A percentile compares a stretch with the other conserved stretches of the same genome.
Evolutionary conservation across 1,140 invertebrate genomes (phyloP).

Genomic region (Stegodyphus mimosarum): DNA sequence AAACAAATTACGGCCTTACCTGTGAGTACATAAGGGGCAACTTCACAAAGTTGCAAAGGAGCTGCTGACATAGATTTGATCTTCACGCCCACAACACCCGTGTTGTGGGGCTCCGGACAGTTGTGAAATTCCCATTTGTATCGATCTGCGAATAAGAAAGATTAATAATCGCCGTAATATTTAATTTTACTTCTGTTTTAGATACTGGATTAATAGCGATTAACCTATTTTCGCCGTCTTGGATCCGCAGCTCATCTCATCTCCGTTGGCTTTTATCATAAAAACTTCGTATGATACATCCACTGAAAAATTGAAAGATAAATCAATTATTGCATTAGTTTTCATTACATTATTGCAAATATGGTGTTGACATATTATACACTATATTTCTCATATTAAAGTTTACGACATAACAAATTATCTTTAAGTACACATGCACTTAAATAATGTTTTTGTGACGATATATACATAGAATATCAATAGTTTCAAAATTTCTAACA

Average conservation of each 20-base stretch:
- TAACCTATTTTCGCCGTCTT: constrained; percentile 14
- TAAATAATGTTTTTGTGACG: too few species aligned
- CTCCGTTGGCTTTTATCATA: constrained; percentile 5
- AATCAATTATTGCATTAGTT: background rate
- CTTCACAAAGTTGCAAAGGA: constrained; percentile 32
- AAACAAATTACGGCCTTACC: background rate
- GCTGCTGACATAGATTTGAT: constrained; percentile 1
- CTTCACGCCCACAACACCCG: constrained; percentile 4
- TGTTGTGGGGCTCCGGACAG: constrained; percentile 43
- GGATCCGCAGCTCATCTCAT: constrained; percentile 23
- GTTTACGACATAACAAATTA: too few species aligned
- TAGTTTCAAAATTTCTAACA: too few species aligned
- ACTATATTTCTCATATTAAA: background rate
- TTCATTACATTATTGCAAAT: background rate
- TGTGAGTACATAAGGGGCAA: constrained; percentile 24
- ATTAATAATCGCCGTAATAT: background rate
- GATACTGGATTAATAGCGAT: background rate
- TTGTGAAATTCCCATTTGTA: constrained; percentile 39
- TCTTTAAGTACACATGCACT: too few species aligned
- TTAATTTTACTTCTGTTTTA: too few species aligned
- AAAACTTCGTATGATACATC: constrained; percentile 43
- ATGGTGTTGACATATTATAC: background rate
- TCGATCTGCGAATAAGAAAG: constrained; percentile 11
- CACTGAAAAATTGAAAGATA: constrained; percentile 1
- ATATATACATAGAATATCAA: too few species aligned